Evolutionary conservation across 2,797 vertebrate species (phyloP).

Genomic region (Ptychadena robeensis): DNA sequence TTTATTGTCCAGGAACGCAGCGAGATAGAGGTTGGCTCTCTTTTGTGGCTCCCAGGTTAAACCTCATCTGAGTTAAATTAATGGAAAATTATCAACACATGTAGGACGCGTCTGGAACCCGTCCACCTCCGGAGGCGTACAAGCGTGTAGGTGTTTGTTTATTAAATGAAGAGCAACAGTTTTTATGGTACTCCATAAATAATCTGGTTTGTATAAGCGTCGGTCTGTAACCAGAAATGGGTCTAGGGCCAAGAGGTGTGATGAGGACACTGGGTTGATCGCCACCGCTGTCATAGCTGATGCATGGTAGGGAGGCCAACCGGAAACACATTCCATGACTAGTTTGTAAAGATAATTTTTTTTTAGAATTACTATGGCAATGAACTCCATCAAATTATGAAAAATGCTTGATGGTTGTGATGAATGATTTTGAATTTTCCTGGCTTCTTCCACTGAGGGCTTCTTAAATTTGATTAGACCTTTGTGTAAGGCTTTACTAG

Average conservation of each 20-base stretch:
- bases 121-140: not conserved
- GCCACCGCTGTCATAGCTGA: not conserved
- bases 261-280: not conserved
- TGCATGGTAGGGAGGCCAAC: not conserved
- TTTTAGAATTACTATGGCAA: not conserved
- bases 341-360: not conserved
- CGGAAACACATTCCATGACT: not conserved
- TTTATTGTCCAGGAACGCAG: constrained; percentile 31
- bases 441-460: not conserved
- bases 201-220: not conserved
- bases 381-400: not conserved
- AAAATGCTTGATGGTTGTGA: not conserved
- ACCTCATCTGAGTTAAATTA: constrained; percentile 31
- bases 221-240: not conserved
- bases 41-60: constrained; percentile 5
- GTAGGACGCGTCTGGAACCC: constrained; percentile 8
- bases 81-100: constrained; percentile 40
- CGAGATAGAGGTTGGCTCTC: not conserved
- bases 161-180: not conserved
- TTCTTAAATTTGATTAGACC: not conserved
- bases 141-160: constrained; percentile 4
- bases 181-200: not conserved
- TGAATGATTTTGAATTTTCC: not conserved
- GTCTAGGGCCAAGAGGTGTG: not conserved
- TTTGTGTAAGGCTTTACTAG: too few species aligned